Percentiles rank a stretch among this genome's conserved stretches.
These are phyloP conservation scores for Centroberyx gerrardi DNA, from an alignment of 2,797 vertebrate species.

Conservation along the genomic window DNA sequence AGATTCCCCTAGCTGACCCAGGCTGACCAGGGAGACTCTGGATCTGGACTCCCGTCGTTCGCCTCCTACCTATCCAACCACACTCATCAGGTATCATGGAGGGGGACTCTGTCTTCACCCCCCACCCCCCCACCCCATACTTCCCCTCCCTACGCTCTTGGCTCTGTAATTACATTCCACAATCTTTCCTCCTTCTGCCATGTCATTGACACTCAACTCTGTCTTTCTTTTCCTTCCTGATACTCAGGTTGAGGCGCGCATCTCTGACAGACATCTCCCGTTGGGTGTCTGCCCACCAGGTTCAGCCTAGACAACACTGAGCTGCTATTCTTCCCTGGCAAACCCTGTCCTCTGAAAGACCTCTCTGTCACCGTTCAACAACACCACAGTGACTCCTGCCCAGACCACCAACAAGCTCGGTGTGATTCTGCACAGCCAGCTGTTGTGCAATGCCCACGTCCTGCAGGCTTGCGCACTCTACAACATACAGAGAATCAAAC, in stretches of 20 bases:
- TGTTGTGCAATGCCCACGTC: too few species aligned
- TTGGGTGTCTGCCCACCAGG: slow-evolving; percentile 17
- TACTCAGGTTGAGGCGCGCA: slow-evolving; percentile 16
- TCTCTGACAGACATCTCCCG: slow-evolving; percentile 17
- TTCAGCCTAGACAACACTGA: slow-evolving; percentile 28
- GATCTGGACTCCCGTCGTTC: not conserved
- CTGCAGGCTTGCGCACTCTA: too few species aligned
- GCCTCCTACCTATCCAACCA: not conserved
- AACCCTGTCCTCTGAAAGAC: slow-evolving; percentile 1
- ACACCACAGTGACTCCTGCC: not conserved
- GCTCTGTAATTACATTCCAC: slow-evolving; percentile 8
- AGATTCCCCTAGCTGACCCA: not conserved
- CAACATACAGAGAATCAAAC: slow-evolving; percentile 7
- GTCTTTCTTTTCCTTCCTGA: slow-evolving; percentile 23
- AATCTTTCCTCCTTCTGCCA: slow-evolving; percentile 2
- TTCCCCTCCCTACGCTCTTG: slow-evolving; percentile 13
- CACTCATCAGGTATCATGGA: slow-evolving; percentile 1
- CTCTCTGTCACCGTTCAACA: not conserved
- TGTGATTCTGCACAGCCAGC: too few species aligned
- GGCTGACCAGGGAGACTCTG: not conserved
- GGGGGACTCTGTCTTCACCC: not conserved
- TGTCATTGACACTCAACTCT: not conserved
- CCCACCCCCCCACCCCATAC: not conserved
- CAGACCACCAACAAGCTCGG: too few species aligned
- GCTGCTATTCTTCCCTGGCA: slow-evolving; percentile 8